Conservation (phyloP, 2,797 vertebrate genomes). For the Gastrophryne carolinensis region DNA sequence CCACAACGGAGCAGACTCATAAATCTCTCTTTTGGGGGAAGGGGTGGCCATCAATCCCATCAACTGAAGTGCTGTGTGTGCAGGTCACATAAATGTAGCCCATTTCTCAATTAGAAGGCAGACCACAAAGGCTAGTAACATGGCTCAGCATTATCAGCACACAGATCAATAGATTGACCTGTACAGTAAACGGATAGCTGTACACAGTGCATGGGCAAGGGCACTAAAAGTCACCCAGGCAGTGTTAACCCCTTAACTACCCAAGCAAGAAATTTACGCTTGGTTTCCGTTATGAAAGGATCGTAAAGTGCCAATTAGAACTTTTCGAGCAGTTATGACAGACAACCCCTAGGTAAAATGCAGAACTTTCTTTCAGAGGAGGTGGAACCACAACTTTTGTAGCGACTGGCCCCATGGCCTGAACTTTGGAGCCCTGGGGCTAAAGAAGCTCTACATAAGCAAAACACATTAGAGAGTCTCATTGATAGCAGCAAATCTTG, state of each 20-base stretch:
- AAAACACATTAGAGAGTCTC: too few relatives aligned
- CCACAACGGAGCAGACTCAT: slow-evolving; percentile 27
- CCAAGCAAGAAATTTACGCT: background rate
- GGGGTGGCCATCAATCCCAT: slow-evolving; percentile 24
- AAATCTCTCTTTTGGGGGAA: slow-evolving; percentile 30
- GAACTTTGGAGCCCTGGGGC: too few relatives aligned
- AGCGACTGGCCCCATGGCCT: too few relatives aligned
- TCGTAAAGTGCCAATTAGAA: too few relatives aligned
- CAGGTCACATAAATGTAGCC: slow-evolving; percentile 34
- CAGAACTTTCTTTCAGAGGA: too few relatives aligned
- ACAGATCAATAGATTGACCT: slow-evolving; percentile 32
- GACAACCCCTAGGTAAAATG: too few relatives aligned
- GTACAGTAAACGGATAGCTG: background rate
- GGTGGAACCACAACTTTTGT: too few relatives aligned
- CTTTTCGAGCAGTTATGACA: too few relatives aligned
- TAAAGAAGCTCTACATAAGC: too few relatives aligned
- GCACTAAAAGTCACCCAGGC: background rate
- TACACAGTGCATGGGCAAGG: too few relatives aligned
- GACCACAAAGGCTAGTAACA: slow-evolving; percentile 11
- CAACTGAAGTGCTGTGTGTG: slow-evolving; percentile 12
- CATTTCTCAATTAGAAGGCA: slow-evolving; percentile 41
- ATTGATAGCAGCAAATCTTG: too few relatives aligned
- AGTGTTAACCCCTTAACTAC: background rate
- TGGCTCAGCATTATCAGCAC: slow-evolving; percentile 25
- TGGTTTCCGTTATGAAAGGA: too few relatives aligned